Percentiles rank a stretch among this genome's conserved stretches.
Conservation (phyloP, 2,888 invertebrate genomes). For the Platerodrilus igneus region DNA sequence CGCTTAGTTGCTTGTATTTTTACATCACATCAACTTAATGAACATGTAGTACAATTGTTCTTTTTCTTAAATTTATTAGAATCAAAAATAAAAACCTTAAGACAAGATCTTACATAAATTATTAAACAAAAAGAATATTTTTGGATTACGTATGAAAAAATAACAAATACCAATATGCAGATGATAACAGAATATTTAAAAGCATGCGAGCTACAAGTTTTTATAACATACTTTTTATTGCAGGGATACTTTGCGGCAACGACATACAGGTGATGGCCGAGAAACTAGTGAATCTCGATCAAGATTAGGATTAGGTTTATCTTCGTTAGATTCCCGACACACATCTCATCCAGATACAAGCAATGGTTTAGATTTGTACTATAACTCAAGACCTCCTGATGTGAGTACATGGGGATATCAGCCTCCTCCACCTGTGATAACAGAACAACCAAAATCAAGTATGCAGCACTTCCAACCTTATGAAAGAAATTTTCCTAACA, state of each 20-base stretch:
- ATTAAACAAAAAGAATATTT: too few relatives aligned
- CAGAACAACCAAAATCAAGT: conserved; percentile 80
- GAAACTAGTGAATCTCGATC: conserved; percentile 76
- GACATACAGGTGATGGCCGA: conserved; percentile 68
- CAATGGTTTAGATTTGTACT: conserved; percentile 72
- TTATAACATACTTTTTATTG: too few relatives aligned
- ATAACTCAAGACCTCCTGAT: conserved; percentile 70
- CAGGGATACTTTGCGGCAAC: conserved; percentile 48
- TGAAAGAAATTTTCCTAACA: conserved; percentile 81
- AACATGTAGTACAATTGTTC: too few relatives aligned
- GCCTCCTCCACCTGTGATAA: conserved; percentile 84
- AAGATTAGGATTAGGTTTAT: conserved; percentile 65
- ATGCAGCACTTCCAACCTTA: conserved; percentile 83
- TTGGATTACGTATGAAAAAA: too few relatives aligned
- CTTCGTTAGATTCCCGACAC: conserved; percentile 60
- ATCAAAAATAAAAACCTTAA: too few relatives aligned
- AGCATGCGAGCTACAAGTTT: too few relatives aligned
- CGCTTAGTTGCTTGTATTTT: too few relatives aligned
- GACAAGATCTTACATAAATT: too few relatives aligned
- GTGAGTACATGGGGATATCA: conserved; percentile 63
- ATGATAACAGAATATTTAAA: too few relatives aligned
- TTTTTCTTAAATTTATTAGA: too few relatives aligned
- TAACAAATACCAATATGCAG: too few relatives aligned
- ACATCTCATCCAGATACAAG: conserved; percentile 49
- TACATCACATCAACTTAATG: too few relatives aligned